These are phyloP conservation scores for Otolemur crassicaudatus DNA, from an alignment of 2,797 vertebrate genomes.

Conservation along the genomic window DNA sequence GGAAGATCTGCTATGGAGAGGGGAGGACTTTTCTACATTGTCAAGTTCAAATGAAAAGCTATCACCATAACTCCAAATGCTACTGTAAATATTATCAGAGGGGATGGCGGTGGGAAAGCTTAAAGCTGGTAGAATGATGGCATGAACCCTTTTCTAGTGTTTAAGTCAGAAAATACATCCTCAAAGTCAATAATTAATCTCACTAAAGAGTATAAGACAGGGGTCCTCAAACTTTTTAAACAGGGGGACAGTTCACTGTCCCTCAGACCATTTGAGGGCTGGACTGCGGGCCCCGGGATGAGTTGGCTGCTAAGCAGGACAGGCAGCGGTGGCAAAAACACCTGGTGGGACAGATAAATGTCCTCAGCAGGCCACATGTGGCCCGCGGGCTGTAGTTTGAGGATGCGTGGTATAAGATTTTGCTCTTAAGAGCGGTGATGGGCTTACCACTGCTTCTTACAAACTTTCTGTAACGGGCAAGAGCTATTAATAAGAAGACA, in stretches of 20 bases:
- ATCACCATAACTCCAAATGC: not conserved
- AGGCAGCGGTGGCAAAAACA: no score
- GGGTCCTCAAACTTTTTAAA: no score
- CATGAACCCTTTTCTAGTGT: not conserved
- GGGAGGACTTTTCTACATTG: not conserved
- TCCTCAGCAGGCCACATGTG: no score
- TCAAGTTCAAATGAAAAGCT: constrained; percentile 2
- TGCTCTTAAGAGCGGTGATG: constrained; percentile 20
- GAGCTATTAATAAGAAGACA: constrained; percentile 10
- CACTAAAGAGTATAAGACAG: not conserved
- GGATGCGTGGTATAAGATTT: not conserved
- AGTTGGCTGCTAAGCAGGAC: no score
- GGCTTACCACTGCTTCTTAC: not conserved
- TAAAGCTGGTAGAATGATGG: not conserved
- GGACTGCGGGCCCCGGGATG: no score
- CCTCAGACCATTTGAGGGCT: no score
- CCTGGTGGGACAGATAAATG: no score
- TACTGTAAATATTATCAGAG: not conserved
- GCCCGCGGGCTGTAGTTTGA: no score
- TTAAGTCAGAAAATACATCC: constrained; percentile 30
- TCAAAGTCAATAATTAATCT: constrained; percentile 52
- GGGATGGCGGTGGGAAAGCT: not conserved
- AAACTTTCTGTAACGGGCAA: not conserved
- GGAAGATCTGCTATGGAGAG: not conserved
- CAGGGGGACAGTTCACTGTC: no score